phyloP scores from a whole-genome alignment of 2,113 vertebrate species.

The Oreotrochilus melanogaster region DNA sequence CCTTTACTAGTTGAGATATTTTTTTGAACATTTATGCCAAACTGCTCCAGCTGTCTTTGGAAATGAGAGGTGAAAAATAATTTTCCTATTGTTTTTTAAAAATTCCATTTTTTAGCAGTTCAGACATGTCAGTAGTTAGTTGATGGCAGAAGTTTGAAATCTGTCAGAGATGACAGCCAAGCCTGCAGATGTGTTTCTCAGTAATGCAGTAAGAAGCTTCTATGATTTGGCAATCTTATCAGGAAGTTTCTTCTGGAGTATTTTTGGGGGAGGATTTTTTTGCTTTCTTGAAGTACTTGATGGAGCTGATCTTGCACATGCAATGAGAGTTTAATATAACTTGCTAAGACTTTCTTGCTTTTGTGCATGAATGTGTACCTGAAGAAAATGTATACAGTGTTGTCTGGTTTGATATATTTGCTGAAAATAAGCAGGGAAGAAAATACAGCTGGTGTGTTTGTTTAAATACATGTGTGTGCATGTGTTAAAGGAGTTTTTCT shows the following conservation, averaged over 20 bases:
- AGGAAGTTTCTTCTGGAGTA: neutral
- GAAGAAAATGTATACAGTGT: neutral
- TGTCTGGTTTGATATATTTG: neutral
- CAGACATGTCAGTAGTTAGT: neutral
- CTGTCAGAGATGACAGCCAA: neutral
- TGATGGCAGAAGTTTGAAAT: conserved; percentile 10
- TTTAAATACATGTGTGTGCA: neutral
- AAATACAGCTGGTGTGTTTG: neutral
- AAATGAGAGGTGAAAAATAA: conserved; percentile 11
- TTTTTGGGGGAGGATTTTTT: neutral
- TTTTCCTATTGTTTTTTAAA: neutral
- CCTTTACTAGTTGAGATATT: neutral
- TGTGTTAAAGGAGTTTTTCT: neutral
- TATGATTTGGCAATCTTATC: neutral
- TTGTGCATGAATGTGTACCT: neutral
- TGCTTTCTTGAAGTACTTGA: neutral
- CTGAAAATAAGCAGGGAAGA: neutral
- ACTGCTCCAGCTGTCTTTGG: neutral
- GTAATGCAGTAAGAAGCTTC: neutral
- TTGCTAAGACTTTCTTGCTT: neutral
- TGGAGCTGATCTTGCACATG: neutral
- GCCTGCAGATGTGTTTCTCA: neutral
- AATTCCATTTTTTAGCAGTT: neutral
- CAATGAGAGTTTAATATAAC: neutral
- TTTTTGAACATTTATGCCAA: neutral